These are phyloP conservation scores for Temnothorax ravouxi DNA, from an alignment of 2,888 invertebrate species.

Conservation along the genomic window DNA sequence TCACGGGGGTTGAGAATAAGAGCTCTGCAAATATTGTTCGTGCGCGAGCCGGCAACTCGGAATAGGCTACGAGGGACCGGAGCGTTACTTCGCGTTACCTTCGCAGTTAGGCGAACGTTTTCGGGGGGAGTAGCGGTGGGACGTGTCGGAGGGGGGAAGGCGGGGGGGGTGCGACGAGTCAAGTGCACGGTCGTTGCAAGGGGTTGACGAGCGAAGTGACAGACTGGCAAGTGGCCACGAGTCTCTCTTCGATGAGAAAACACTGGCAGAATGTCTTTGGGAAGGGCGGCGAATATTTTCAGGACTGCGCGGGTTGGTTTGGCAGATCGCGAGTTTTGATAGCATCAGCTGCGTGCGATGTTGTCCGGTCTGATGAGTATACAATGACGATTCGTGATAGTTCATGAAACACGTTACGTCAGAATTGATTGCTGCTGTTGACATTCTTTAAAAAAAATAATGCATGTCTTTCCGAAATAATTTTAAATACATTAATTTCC, in stretches of 20 bases:
- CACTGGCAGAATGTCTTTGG: slow-evolving; percentile 66
- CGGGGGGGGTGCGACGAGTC: slow-evolving; percentile 78
- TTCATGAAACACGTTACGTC: background rate
- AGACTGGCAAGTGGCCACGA: slow-evolving; percentile 73
- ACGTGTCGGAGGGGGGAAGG: slow-evolving; percentile 23
- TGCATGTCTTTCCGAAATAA: background rate
- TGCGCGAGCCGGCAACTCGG: slow-evolving; percentile 78
- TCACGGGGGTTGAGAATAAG: slow-evolving; percentile 80
- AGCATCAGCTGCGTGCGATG: background rate
- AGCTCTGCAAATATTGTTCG: slow-evolving; percentile 86
- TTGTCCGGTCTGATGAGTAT: background rate
- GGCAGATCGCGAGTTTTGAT: slow-evolving; percentile 27
- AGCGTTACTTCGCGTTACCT: slow-evolving; percentile 73
- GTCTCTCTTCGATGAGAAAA: slow-evolving; percentile 70
- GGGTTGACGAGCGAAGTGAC: slow-evolving; percentile 70
- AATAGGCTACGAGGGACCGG: slow-evolving; percentile 75
- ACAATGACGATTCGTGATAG: background rate
- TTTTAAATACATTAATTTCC: slow-evolving; percentile 10
- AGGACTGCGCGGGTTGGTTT: slow-evolving; percentile 5
- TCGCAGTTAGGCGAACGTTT: slow-evolving; percentile 72
- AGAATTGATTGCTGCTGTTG: background rate
- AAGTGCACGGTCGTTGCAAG: slow-evolving; percentile 77
- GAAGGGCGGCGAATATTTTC: slow-evolving; percentile 42
- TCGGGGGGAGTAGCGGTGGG: slow-evolving; percentile 56
- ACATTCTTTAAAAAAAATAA: background rate